Base-by-base conservation (phyloP, 2,113 vertebrate species). In the Ardeotis arabs region DNA sequence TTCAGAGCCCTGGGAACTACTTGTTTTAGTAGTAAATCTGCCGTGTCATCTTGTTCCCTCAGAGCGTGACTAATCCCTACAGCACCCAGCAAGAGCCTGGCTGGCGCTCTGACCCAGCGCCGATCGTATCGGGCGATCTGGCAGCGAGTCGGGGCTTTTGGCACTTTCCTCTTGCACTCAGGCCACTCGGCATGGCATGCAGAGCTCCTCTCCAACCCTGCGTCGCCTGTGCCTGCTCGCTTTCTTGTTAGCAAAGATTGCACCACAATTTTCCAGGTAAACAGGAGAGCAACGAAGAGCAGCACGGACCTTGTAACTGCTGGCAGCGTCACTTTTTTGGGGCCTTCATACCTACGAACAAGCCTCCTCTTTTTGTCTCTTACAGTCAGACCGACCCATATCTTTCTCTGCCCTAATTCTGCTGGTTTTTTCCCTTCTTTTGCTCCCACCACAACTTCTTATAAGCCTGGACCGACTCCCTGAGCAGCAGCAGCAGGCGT, bases 211-310 rank as follows among this genome's bases (percentile, higher is more conserved):
- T 69, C 55, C 0, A 1, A 29, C 18, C 33, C 49, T 27, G 5
- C 1, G 0, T 52, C 1, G 0, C 31, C 63, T 35, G 33, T 0
- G 2, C 31, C 49, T 53, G 31, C 35, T 45, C 27, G 37, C 55
- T 60, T 63, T 29, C n/a, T 47, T 33, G 10, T 64, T 66, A 53
- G 45, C 44, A 59, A 53, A 64, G n/a, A 22, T 20, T 33, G 21
- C 62, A 10, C 44, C 1, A 3, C 37, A 9, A 28, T 39, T 58
- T 84, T 87, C 16, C 49, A 79, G 44, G 44, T 64, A 49, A 60
- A 49, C 4, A 45, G 24, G 33, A 62, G 66, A 60, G 45, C 47
- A 33, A 50, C 0, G 1, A 56, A 53, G 25, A 63, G 55, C 70
- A 83, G 50, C 37, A 14, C 0, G 2, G 37, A 58, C 55, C 41